These are phyloP conservation scores for Enteromius afrohamiltoni DNA, from an alignment of 2,797 vertebrate genomes.

Conservation along the genomic window DNA sequence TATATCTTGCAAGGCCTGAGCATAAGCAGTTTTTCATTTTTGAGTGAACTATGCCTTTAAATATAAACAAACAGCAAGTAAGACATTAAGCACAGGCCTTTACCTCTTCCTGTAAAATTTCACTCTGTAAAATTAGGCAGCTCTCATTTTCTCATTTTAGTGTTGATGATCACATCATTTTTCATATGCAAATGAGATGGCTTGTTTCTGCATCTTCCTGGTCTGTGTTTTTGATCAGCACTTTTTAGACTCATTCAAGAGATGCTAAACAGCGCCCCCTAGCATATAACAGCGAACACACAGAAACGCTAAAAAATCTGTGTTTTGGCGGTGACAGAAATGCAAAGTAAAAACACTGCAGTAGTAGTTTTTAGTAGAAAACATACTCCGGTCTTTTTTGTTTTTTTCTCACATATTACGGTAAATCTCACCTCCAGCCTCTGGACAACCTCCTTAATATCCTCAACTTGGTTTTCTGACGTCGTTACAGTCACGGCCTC, in stretches of 20 bases:
- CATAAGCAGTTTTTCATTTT: background rate
- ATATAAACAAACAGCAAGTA: too few species aligned
- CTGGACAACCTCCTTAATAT: constrained; percentile 87
- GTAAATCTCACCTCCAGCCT: constrained; percentile 84
- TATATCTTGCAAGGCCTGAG: background rate
- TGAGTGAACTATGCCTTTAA: background rate
- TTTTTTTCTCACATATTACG: background rate
- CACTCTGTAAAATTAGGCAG: too few species aligned
- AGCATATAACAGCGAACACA: background rate
- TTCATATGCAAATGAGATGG: background rate
- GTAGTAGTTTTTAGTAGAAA: background rate
- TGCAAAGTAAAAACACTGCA: background rate
- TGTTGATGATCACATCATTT: background rate
- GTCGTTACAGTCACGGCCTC: constrained; percentile 82
- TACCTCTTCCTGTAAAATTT: too few species aligned
- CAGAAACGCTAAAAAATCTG: background rate
- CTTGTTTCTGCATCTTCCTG: background rate
- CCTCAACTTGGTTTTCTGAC: constrained; percentile 78
- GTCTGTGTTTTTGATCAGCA: background rate
- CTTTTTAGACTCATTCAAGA: background rate
- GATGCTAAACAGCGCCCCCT: background rate
- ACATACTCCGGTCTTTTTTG: background rate
- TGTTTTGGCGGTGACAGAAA: background rate
- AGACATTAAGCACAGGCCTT: too few species aligned
- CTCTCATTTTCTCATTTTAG: too few species aligned